Evolutionary conservation across 92 coral and sea anemone species (phyloP), one percentile per base, ranked within the genome.

Genomic region (Zoanthus gigantus): DNA sequence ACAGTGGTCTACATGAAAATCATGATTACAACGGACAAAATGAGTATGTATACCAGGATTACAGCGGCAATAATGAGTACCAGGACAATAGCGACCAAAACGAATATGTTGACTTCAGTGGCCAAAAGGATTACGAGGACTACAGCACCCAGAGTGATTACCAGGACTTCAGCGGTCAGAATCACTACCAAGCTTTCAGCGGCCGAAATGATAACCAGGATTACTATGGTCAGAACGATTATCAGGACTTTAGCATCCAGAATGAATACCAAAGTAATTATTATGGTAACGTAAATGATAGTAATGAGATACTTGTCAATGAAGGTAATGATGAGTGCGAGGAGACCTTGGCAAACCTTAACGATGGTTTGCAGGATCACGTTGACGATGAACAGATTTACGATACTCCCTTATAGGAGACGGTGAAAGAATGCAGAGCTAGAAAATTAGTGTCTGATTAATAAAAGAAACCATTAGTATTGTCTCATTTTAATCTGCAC

Each of bases 291-390:
- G 7, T 37, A 5, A 18, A 76, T 32, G 11, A 77, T 23, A 54
- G 32, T 3, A 31, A 18, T 58, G 84, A 31, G 71, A 42, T 79
- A 30, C 31, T 23, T 2, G 32, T 32, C 56, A 50, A 0, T 37
- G 83, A 78, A 45, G 68, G 60, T 37, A 31, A 37, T 37, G 32
- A 14, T 11, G 66, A 53, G 48, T 13, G 8, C 68, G 57, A 28
- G 8, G 47, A 4, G 11, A 7, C 82, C 29, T 17, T 18, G 4
- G 72, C 45, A 60, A 56, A 79, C 10, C 23, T 17, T 3, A 79
- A 79, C 32, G 52, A 79, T 16, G 84, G 84, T 60, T 60, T 61
- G 17, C 71, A 78, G 50, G 83, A 57, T 6, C 69, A 78, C 18
- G 53, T 7, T 30, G 83, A 15, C 42, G 18, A 30, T 17, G 84